phyloP scores from a whole-genome alignment of 2,888 invertebrate species.

The Noctua pronuba region DNA sequence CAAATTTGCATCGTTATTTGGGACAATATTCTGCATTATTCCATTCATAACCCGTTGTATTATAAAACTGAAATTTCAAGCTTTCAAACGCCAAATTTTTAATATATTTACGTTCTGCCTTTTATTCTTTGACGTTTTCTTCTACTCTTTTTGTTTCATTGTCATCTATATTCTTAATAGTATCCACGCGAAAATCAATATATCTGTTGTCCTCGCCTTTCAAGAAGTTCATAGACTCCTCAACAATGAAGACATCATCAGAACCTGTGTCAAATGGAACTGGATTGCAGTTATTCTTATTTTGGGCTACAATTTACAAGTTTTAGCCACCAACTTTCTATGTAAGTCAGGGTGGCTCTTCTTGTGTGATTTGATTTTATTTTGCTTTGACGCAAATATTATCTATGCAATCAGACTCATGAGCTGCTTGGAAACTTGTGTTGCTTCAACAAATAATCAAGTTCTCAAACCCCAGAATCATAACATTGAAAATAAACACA shows the following conservation, averaged over 20 bases:
- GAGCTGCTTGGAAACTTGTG: conserved; percentile 10
- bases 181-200: not conserved
- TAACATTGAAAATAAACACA: not conserved
- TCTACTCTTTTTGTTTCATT: not conserved
- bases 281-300: conserved; percentile 16
- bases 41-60: not conserved
- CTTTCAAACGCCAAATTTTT: too few species aligned
- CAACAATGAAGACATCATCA: not conserved
- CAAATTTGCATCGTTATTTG: not conserved
- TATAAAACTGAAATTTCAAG: too few species aligned
- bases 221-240: conserved; percentile 7
- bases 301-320: not conserved
- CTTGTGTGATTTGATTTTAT: not conserved
- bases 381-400: conserved; percentile 25
- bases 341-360: too few species aligned
- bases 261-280: not conserved
- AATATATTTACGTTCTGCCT: not conserved
- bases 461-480: not conserved
- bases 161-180: conserved; percentile 6
- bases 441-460: not conserved
- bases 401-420: conserved; percentile 15
- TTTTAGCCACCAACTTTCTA: not conserved
- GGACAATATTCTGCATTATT: not conserved
- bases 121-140: not conserved
- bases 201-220: not conserved